Evolutionary conservation across 1,140 invertebrate genomes (phyloP), one percentile per base, ranked within the genome.

Genomic region (Cherax destructor): DNA sequence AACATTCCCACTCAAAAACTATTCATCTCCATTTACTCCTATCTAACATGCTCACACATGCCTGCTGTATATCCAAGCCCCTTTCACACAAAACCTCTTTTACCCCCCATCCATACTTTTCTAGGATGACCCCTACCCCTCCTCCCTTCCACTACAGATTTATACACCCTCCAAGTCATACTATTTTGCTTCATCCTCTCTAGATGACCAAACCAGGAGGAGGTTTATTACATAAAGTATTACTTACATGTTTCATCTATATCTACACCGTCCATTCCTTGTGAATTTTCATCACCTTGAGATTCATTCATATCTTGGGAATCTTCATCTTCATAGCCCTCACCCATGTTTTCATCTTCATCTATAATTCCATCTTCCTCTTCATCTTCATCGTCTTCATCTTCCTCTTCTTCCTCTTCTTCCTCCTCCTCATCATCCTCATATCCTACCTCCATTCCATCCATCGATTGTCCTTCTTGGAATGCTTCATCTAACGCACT

Each of bases 171-270:
- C 30, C 30, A 41, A 41, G 30, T 41, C 30, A 41, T 41, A 0
- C 30, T 41, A 41, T 41, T 41, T 41, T 41, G 30, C 30, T 41
- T 2, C 2, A 41, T 41, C 30, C 30, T 41, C 30, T 41, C 30
- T 41, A 41, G 2, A 41, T 41, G 30, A 41, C 30, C 30, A 41
- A 41, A 41, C 30, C 30, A 10, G 3, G 16, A 59, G 3, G 16
- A 59, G 56, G 56, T 59, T 9, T 59, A 59, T 16, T 1, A 65
- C 5, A 65, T 18, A 16, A 16, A 21, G 9, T 65, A 80, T n/a
- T 49, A 91, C 88, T 78, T 85, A 91, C 88, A 91, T 41, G 50
- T 52, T 47, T 91, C 83, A 91, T 91, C 83, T 41, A 91, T 52
- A 16, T 91, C 88, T 69, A 49, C 59, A 16, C 41, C 41, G 4